phyloP scores from a whole-genome alignment of 2,888 invertebrate genomes.

The Macropis europaea region DNA sequence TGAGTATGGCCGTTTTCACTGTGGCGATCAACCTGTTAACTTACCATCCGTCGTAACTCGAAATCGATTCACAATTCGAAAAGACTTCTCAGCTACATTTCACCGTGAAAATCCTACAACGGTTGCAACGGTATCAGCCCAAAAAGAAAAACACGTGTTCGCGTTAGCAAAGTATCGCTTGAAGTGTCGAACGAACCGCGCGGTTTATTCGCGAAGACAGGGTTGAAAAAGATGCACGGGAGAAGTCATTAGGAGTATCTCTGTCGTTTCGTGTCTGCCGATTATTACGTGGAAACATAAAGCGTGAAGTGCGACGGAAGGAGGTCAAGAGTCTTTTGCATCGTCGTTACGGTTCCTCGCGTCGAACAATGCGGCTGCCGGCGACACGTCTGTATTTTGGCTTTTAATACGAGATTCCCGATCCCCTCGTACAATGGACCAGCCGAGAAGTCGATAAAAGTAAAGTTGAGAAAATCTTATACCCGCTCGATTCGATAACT shows the following conservation, averaged over 20 bases:
- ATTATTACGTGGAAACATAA: constrained; percentile 44
- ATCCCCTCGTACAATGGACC: constrained; percentile 2
- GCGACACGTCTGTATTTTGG: constrained; percentile 26
- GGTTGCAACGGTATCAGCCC: no score
- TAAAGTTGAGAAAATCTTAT: neutral
- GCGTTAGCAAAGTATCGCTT: no score
- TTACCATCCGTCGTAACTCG: no score
- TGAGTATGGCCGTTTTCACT: no score
- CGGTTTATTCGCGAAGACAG: no score
- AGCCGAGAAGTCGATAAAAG: constrained; percentile 13
- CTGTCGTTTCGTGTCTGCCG: constrained; percentile 31
- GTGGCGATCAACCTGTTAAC: no score
- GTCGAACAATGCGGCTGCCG: constrained; percentile 48
- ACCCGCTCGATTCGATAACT: no score
- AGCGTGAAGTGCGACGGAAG: constrained; percentile 47
- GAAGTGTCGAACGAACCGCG: no score
- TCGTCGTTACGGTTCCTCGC: constrained; percentile 50
- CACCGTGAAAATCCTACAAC: no score
- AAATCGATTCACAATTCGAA: no score
- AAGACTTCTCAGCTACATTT: no score
- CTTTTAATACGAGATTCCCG: constrained; percentile 37
- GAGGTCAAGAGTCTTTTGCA: constrained; percentile 56
- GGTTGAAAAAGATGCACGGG: constrained; percentile 25
- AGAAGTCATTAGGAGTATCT: constrained; percentile 43
- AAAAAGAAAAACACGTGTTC: no score